A percentile compares a stretch with the other conserved stretches of the same genome.
These are phyloP conservation scores for Drosophila melanosoma DNA, from an alignment of 2,888 invertebrate genomes.

Conservation along the genomic window DNA sequence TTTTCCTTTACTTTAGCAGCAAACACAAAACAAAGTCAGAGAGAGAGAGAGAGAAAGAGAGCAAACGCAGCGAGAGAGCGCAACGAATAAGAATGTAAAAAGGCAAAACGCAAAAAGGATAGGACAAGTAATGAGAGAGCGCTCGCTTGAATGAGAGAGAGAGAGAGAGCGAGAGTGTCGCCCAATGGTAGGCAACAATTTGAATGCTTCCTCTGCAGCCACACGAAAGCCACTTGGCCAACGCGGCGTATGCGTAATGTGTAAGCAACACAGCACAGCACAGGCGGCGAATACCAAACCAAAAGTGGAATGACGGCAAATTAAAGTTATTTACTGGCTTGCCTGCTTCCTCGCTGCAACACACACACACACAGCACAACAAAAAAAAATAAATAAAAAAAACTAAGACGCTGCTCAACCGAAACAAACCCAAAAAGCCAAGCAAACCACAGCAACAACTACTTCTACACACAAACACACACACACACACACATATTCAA, in stretches of 20 bases:
- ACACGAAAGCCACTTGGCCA: constrained; percentile 3
- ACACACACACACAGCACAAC: constrained; percentile 9
- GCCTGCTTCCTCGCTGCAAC: constrained; percentile 17
- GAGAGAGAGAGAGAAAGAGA: constrained; percentile 7
- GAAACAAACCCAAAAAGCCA: constrained; percentile 26
- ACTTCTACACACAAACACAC: constrained; percentile 11
- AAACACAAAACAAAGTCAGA: constrained; percentile 43
- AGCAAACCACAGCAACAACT: constrained; percentile 18
- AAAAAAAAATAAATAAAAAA: constrained; percentile 2
- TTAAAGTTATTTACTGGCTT: constrained; percentile 56
- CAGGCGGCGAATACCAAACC: constrained; percentile 43
- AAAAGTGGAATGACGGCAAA: constrained; percentile 67
- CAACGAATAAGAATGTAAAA: constrained; percentile 5
- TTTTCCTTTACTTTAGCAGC: constrained; percentile 10
- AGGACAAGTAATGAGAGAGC: background rate
- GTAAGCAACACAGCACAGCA: constrained; percentile 20
- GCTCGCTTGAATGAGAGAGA: background rate
- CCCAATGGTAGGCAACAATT: constrained; percentile 66
- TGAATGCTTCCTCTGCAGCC: constrained; percentile 25
- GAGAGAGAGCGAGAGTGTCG: constrained; percentile 17
- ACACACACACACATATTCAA: constrained; percentile 32
- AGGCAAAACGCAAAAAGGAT: constrained; percentile 4
- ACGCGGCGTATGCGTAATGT: constrained; percentile 75
- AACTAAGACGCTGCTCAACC: constrained; percentile 20
- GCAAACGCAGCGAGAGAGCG: constrained; percentile 9